A percentile compares a stretch with the other conserved stretches of the same genome.
phyloP scores from a whole-genome alignment of 2,888 invertebrate genomes.

The Campaea margaritaria region DNA sequence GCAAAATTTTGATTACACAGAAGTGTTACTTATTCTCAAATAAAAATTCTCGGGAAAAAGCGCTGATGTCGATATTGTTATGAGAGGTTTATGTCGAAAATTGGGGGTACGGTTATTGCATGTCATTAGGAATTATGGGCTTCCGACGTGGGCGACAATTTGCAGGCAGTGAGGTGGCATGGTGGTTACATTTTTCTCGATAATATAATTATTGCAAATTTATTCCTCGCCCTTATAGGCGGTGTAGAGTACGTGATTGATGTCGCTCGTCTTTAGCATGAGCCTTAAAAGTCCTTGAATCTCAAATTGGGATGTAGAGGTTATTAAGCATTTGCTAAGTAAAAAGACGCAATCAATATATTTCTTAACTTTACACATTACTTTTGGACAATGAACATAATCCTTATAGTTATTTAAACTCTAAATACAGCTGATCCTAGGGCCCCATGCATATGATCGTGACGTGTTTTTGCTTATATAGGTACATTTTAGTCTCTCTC shows the following conservation, averaged over 20 bases:
- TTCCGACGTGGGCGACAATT: slow-evolving; percentile 77
- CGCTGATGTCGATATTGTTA: slow-evolving; percentile 86
- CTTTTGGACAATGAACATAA: too few species aligned
- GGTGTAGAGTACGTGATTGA: slow-evolving; percentile 43
- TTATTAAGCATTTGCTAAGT: too few species aligned
- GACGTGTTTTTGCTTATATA: too few species aligned
- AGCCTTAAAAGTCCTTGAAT: neutral
- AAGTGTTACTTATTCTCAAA: slow-evolving; percentile 84
- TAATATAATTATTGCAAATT: slow-evolving; percentile 85
- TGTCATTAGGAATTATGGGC: slow-evolving; percentile 86
- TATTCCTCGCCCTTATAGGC: slow-evolving; percentile 68
- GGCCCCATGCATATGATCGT: too few species aligned
- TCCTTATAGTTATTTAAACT: too few species aligned
- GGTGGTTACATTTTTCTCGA: slow-evolving; percentile 70
- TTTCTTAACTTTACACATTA: too few species aligned
- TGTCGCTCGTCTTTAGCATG: slow-evolving; percentile 9
- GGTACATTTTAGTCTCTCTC: too few species aligned
- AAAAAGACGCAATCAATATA: too few species aligned
- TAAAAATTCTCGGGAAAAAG: slow-evolving; percentile 70
- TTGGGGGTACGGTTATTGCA: slow-evolving; percentile 86
- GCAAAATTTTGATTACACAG: slow-evolving; percentile 82
- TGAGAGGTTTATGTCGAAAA: slow-evolving; percentile 84
- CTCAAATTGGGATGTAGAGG: too few species aligned
- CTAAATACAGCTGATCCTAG: too few species aligned
- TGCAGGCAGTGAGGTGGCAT: slow-evolving; percentile 68